phyloP scores from a whole-genome alignment of 30 jellyfish, hydroid and myxozoan genomes.

The Rhopilema esculentum region DNA sequence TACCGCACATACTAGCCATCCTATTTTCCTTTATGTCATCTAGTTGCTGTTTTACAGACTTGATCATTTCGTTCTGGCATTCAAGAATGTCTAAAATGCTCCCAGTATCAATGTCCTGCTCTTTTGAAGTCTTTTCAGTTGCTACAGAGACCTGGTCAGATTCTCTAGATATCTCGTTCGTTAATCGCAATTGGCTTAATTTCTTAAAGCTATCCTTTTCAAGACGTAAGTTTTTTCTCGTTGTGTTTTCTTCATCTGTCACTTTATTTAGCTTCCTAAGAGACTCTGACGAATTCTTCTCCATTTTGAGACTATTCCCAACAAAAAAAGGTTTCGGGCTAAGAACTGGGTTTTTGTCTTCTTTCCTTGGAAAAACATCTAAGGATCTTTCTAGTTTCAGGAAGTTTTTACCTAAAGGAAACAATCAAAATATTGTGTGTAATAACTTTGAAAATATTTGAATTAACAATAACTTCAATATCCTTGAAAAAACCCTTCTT shows the following conservation, averaged over 20 bases:
- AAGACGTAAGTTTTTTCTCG: neutral
- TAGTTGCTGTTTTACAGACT: neutral
- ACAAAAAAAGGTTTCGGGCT: neutral
- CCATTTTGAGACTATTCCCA: neutral
- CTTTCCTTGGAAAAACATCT: neutral
- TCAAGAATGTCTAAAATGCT: conserved; percentile 8
- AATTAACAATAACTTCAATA: no score
- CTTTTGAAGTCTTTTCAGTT: neutral
- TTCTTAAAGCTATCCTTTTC: neutral
- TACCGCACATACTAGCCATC: neutral
- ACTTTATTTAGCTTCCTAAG: neutral
- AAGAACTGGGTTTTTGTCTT: neutral
- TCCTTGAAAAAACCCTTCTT: no score
- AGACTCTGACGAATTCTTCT: neutral
- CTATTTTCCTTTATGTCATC: neutral
- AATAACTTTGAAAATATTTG: no score
- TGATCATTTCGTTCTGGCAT: neutral
- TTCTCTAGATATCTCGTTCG: neutral
- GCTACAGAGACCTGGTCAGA: neutral
- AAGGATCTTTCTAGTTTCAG: neutral
- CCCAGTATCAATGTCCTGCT: neutral
- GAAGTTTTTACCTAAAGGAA: neutral
- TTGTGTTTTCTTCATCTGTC: neutral
- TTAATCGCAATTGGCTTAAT: neutral
- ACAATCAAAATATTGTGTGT: no score